Base-by-base conservation (phyloP, 2,888 invertebrate species). In the Tanypteryx hageni region DNA sequence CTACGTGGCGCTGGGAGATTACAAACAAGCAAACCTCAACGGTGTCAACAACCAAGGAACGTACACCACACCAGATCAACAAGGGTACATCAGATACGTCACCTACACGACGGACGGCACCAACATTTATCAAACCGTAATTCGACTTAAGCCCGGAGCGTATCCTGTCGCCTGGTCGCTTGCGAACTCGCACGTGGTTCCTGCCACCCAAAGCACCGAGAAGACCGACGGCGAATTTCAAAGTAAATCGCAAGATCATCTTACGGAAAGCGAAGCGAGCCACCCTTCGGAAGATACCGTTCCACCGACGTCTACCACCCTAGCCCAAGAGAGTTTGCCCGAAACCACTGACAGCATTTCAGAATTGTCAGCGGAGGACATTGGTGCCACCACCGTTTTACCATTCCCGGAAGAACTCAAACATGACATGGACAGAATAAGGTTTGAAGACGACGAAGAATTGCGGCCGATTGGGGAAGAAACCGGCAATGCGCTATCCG, bases 41-140 rank as follows among this genome's bases (percentile, higher is more conserved):
- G 18, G 18, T 4, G 18, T 57, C n/a, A 4, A 22, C 22, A 76
- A 8, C 27, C 76, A 76, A 76, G 76, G 11, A 10, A 44, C 58
- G 18, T 64, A 68, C 44, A 44, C 9, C 0, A 14, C 64, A 64
- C 18, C 56, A 9, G 89, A 89, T 16, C 64, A 64, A 27, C 64
- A 89, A 10, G 89, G 68, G 4, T 68, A 59, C 44, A n/a, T 58
- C 56, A 89, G 64, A 27, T 89, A 89, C 18, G 18, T 89, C 89
- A 89, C 89, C 27, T 89, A 89, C 56, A 68, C 64, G 22, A 89
- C 44, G 44, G 89, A 89, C n/a, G 89, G 89, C 0, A 10, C 89
- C 56, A 89, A 89, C 14, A 44, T 89, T 44, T 89, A 89, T 31
- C 59, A 64, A 27, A 64, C 64, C n/a, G 64, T 64, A 16, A 44